Evolutionary conservation across 2,113 vertebrate species (phyloP), one percentile per base, ranked within the genome.

Genomic region (Clarias gariepinus): DNA sequence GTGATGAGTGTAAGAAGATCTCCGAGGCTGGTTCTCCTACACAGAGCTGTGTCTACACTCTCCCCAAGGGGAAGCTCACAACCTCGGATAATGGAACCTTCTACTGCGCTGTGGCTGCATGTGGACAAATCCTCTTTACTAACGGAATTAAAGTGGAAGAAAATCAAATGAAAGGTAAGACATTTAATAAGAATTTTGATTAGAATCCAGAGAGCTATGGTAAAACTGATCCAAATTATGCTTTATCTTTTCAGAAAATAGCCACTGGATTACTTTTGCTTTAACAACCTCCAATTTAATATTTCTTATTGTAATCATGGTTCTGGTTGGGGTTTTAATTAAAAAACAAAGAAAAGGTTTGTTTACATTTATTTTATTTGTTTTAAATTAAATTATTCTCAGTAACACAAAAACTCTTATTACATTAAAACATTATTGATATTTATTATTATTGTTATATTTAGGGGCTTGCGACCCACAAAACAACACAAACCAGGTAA

Each of bases 41-140:
- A 36, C 33, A 36, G 33, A 36, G 33, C 33, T 36, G 33, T 36
- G 33, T 90, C 41, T 93, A 91, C 88, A 86, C 89, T 60, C 69
- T 90, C 58, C 78, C 90, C n/a, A 85, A 77, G 58, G 69, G n/a
- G 64, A 84, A 84, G 33, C 71, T 77, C 52, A 41, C 41, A 19
- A 36, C 58, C 71, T 63, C 83, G 64, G 25, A 64, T 77, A 41
- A 41, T 63, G 83, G 36, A 77, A 53, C 58, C 18, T 52, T 77
- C 83, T 64, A 77, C 71, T 85, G 83, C 64, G 83, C 83, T 78
- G 73, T 85, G 53, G 58, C 83, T 77, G 73, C 58, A 21, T 85
- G 83, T 77, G 83, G 83, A 33, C 16, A 78, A 47, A 77, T 85
- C 41, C 30, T 78, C 25, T 85, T 77, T 21, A n/a, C 41, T 1